Evolutionary conservation across 2,797 vertebrate genomes (phyloP).

Genomic region (Okamejei kenojei): DNA sequence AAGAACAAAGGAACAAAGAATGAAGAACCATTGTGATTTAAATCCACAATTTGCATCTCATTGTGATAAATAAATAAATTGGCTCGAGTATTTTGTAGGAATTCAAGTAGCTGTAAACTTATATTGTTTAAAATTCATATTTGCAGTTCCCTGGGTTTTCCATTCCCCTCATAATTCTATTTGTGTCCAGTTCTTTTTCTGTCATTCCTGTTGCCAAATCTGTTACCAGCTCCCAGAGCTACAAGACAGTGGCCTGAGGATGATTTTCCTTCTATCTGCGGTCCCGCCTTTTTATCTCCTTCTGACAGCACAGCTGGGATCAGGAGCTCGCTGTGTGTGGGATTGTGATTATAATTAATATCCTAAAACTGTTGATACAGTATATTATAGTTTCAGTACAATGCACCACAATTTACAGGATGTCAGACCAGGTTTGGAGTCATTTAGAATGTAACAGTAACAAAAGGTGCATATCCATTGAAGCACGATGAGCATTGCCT

Average conservation of each 20-base stretch:
- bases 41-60: background rate
- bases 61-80: background rate
- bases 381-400: background rate
- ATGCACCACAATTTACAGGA: background rate
- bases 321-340: constrained; percentile 21
- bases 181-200: background rate
- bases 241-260: background rate
- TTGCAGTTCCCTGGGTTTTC: background rate
- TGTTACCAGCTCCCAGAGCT: background rate
- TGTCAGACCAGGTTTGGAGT: background rate
- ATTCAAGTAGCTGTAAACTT: background rate
- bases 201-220: background rate
- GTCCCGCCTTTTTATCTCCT: constrained; percentile 2
- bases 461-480: background rate
- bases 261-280: constrained; percentile 3
- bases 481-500: background rate
- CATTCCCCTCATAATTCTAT: background rate
- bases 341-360: constrained; percentile 29
- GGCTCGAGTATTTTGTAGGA: background rate
- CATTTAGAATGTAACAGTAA: background rate
- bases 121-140: background rate
- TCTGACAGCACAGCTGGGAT: background rate
- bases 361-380: background rate
- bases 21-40: background rate
- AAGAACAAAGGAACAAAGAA: too few species aligned